Evolutionary conservation across 1,140 invertebrate genomes (phyloP).

Genomic region (Lucilia sericata): DNA sequence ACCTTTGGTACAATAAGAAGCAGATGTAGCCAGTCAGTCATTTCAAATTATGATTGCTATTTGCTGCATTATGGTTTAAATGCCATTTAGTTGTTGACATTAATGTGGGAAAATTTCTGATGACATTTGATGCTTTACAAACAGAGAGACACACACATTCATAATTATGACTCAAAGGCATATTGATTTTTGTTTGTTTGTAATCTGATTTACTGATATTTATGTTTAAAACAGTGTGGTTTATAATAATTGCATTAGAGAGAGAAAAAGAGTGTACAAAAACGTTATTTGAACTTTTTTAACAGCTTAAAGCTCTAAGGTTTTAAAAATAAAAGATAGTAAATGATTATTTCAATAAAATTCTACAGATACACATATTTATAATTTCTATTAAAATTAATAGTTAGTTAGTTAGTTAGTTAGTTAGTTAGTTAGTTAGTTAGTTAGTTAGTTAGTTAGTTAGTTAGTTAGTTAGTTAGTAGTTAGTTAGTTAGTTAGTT

Average conservation of each 20-base stretch:
- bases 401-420: no score
- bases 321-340: no score
- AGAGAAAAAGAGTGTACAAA: not conserved
- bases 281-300: no score
- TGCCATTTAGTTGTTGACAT: constrained; percentile 20
- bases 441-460: no score
- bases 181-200: constrained; percentile 2
- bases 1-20: not conserved
- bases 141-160: not conserved
- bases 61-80: constrained; percentile 18
- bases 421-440: no score
- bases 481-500: no score
- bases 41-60: not conserved
- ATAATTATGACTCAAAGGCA: not conserved
- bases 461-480: no score
- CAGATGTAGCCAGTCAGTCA: not conserved
- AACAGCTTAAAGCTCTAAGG: no score
- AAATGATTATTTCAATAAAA: no score
- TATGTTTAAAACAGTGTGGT: not conserved
- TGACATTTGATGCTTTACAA: constrained; percentile 2
- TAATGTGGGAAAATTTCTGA: constrained; percentile 23
- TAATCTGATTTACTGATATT: not conserved
- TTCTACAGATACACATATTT: no score
- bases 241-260: constrained; percentile 12
- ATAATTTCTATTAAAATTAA: no score